Evolutionary conservation across 1,140 invertebrate genomes (phyloP).

Genomic region (Hirudo medicinalis): DNA sequence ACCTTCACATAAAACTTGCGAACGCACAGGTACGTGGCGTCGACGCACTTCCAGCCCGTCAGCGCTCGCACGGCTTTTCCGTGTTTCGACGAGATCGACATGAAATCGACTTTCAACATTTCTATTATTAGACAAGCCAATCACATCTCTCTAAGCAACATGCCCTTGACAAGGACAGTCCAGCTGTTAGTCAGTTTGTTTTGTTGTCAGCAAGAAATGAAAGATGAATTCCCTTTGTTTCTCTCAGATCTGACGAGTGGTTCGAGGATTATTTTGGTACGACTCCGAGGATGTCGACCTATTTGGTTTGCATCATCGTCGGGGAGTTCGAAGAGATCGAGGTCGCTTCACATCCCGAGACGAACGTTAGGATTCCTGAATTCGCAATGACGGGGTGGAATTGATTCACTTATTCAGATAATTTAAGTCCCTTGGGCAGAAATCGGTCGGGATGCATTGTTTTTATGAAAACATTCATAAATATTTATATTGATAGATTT

Average conservation of each 20-base stretch:
- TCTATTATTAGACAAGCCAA: no score
- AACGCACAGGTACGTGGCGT: slow-evolving; percentile 43
- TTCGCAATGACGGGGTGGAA: no score
- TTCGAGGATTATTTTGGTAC: slow-evolving; percentile 12
- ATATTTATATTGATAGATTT: no score
- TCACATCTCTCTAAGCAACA: no score
- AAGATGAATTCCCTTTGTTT: neutral
- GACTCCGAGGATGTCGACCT: slow-evolving; percentile 13
- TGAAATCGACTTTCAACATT: slow-evolving; percentile 67
- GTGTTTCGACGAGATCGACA: slow-evolving; percentile 82
- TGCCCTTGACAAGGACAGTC: no score
- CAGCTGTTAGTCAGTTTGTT: neutral
- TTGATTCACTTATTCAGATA: no score
- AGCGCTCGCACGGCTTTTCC: slow-evolving; percentile 77
- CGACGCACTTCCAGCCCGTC: slow-evolving; percentile 75
- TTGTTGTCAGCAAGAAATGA: neutral
- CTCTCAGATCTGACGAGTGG: neutral
- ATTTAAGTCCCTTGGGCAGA: no score
- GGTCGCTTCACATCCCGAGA: no score
- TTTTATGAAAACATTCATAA: no score
- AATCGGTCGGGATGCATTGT: no score
- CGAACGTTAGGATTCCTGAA: no score
- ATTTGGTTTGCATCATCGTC: slow-evolving; percentile 14
- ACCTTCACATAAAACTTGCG: no score
- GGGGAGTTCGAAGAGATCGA: neutral